phyloP scores from a whole-genome alignment of 2,888 invertebrate genomes.

The Limnephilus lunatus region DNA sequence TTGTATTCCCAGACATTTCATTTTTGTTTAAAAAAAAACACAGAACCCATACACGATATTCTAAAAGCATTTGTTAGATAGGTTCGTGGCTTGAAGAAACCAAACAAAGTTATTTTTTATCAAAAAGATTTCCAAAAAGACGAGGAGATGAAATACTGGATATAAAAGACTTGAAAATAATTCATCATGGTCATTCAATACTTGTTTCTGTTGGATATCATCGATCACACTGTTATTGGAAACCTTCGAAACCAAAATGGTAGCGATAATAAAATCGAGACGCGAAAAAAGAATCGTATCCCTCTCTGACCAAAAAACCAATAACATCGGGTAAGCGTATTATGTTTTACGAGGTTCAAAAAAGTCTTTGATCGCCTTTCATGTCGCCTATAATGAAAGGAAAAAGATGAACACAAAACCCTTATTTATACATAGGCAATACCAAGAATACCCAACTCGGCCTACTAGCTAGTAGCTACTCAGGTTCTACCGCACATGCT shows the following conservation, averaged over 20 bases:
- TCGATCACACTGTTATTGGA: neutral
- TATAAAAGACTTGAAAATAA: neutral
- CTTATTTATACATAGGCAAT: slow-evolving; percentile 5
- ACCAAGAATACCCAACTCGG: neutral
- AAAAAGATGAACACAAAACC: slow-evolving; percentile 43
- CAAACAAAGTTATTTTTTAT: neutral
- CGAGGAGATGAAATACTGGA: neutral
- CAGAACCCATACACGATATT: too few species aligned
- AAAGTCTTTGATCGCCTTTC: slow-evolving; percentile 41
- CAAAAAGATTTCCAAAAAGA: neutral
- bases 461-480: neutral
- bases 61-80: too few species aligned
- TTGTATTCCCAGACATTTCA: too few species aligned
- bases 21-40: too few species aligned
- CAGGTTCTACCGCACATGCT: neutral
- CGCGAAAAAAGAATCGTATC: neutral
- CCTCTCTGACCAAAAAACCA: slow-evolving; percentile 2
- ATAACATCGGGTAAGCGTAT: slow-evolving; percentile 26
- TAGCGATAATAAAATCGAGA: neutral
- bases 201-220: neutral
- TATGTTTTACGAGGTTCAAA: slow-evolving; percentile 16
- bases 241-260: neutral
- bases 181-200: neutral
- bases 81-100: neutral
- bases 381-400: slow-evolving; percentile 36